Evolutionary conservation across 1,140 invertebrate species (phyloP).

Genomic region (Bombyx mandarina): DNA sequence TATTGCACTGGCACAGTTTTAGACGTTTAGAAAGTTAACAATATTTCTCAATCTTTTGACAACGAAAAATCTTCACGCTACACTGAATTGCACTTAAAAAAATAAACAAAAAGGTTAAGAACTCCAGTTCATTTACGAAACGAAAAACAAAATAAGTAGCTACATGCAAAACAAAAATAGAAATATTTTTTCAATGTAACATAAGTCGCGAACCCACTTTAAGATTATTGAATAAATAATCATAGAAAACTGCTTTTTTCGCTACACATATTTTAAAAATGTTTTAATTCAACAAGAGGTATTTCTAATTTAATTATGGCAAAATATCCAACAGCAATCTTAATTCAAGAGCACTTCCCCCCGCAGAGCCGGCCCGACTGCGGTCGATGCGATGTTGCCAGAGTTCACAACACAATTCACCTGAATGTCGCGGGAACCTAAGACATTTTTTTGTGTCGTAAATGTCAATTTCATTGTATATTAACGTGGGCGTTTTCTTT

Average conservation of each 20-base stretch:
- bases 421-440: not conserved
- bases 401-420: no score
- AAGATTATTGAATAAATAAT: no score
- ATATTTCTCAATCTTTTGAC: no score
- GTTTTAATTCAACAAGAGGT: no score
- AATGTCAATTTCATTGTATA: no score
- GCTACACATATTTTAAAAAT: no score
- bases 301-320: no score
- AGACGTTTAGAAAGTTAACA: not conserved
- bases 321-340: no score
- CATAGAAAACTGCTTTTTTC: no score
- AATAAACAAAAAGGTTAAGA: conserved; percentile 19
- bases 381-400: no score
- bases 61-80: conserved; percentile 31
- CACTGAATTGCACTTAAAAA: conserved; percentile 8
- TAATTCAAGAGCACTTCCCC: conserved; percentile 2
- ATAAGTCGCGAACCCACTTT: no score
- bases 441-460: not conserved
- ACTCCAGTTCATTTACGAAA: conserved; percentile 44
- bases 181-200: conserved; percentile 9
- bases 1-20: conserved; percentile 27
- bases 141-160: conserved; percentile 57
- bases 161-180: conserved; percentile 63
- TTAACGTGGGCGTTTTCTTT: no score
- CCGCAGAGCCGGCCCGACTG: not conserved